Base-by-base conservation (phyloP, 1,140 invertebrate genomes). In the Calosoma granatense region DNA sequence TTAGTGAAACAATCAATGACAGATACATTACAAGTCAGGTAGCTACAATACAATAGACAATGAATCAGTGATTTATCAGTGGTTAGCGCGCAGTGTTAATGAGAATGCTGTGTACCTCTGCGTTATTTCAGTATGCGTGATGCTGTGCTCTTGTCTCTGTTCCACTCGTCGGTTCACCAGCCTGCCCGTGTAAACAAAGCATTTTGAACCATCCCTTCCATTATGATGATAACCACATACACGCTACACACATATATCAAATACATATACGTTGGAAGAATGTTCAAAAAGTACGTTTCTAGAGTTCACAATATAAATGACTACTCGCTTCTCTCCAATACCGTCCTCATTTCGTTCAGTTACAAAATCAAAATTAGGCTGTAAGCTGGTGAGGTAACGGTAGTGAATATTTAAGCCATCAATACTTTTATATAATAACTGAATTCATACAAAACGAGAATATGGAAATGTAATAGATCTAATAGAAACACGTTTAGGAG, bases 151-250 rank as follows among this genome's bases (percentile, higher is more conserved):
- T 73, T 83, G 80, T 65, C 80, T 76, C 73, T 82, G 78, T 73
- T 83, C 81, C 66, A 84, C 77, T 66, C 81, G 75, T 63, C 82
- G 77, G 73, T 82, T 83, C 75, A 84, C 80, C 74, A 83, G 75
- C 75, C 82, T 84, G 72, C 62, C 64, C 63, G 62, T 65, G 59
- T 60, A 62, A 47, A 47, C 41, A 67, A 66, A 68, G 63, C 64
- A 65, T 47, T 36, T 47, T 47, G 41, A 11, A 64, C 64, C 53
- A 65, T 61, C 26, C 52, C 22, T 65, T 65, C 65, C 63, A 60
- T 60, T 59, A 65, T 67, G 63, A 62, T 55, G 22, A 43, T 23
- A 61, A 51, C 47, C 51, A 51, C 53, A 30, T 39, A 55, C 55
- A 39, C 51, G 56, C 56, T 22, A 30, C n/a, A 22, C 20, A 22